These are phyloP conservation scores for Papilio aristodemus DNA, from an alignment of 1,140 invertebrate species.

Conservation along the genomic window DNA sequence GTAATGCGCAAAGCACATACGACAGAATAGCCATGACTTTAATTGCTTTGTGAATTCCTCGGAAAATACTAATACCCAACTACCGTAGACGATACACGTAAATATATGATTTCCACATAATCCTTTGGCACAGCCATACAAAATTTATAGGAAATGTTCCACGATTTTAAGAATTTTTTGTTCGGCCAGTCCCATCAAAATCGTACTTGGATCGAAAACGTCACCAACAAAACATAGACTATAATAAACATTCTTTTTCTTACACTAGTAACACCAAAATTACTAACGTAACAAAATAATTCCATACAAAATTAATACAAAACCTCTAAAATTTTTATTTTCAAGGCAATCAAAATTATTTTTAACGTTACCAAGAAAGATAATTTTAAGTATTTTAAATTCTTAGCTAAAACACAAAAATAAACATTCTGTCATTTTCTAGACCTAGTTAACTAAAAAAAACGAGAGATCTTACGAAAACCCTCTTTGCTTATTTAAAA, in stretches of 20 bases:
- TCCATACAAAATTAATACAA: too few relatives aligned
- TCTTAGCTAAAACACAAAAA: too few relatives aligned
- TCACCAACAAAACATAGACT: slow-evolving; percentile 43
- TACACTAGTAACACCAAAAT: slow-evolving; percentile 5
- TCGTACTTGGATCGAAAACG: slow-evolving; percentile 48
- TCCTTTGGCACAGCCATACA: slow-evolving; percentile 41
- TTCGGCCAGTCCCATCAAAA: slow-evolving; percentile 39
- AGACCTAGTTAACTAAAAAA: too few relatives aligned
- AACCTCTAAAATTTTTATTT: not conserved
- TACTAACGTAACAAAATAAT: not conserved
- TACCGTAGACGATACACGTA: slow-evolving; percentile 48
- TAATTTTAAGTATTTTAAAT: too few relatives aligned
- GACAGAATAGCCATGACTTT: slow-evolving; percentile 62
- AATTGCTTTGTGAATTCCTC: slow-evolving; percentile 46
- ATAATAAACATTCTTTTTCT: slow-evolving; percentile 24
- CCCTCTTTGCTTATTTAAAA: too few relatives aligned
- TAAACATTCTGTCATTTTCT: too few relatives aligned
- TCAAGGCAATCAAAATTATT: too few relatives aligned
- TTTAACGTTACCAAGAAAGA: too few relatives aligned
- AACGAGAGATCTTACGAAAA: too few relatives aligned
- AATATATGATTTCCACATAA: slow-evolving; percentile 54
- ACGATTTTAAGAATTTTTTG: slow-evolving; percentile 43
- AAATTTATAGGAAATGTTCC: slow-evolving; percentile 36
- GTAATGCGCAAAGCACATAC: slow-evolving; percentile 66
- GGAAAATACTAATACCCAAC: slow-evolving; percentile 41